phyloP scores from a whole-genome alignment of 1,140 invertebrate genomes.

The Phocides pigmalion region DNA sequence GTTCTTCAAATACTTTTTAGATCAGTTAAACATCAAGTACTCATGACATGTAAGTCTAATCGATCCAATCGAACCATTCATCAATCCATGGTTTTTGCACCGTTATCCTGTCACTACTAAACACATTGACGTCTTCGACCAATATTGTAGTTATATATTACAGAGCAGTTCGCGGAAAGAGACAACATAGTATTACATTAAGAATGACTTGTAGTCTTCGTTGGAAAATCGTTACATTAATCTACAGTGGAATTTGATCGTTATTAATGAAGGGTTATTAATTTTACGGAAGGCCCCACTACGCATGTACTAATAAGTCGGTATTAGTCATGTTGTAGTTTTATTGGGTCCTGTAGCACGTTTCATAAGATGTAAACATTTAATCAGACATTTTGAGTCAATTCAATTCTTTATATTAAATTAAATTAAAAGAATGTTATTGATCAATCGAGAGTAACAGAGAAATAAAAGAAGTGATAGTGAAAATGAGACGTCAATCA shows the following conservation, averaged over 20 bases:
- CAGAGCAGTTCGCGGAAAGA: constrained; percentile 11
- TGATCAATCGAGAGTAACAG: too few species aligned
- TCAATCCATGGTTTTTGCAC: constrained; percentile 29
- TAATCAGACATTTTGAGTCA: too few species aligned
- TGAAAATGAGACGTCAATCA: too few species aligned
- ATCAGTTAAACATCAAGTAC: too few species aligned
- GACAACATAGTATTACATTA: background rate
- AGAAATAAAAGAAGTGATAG: too few species aligned
- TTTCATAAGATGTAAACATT: too few species aligned
- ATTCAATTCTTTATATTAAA: too few species aligned
- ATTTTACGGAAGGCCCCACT: background rate
- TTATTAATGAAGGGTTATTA: background rate
- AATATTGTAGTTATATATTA: constrained; percentile 3
- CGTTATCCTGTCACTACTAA: constrained; percentile 18
- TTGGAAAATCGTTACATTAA: background rate
- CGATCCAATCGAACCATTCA: background rate
- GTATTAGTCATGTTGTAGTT: background rate
- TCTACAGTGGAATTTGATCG: background rate
- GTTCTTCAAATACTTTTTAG: too few species aligned
- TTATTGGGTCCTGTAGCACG: background rate
- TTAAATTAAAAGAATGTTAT: too few species aligned
- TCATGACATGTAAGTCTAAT: constrained; percentile 1
- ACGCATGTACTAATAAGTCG: background rate
- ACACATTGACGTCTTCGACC: constrained; percentile 2
- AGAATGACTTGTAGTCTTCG: background rate